Percentiles rank a stretch among this genome's conserved stretches.
phyloP scores from a whole-genome alignment of 2,797 vertebrate genomes.

The Macroramphosus scolopax region DNA sequence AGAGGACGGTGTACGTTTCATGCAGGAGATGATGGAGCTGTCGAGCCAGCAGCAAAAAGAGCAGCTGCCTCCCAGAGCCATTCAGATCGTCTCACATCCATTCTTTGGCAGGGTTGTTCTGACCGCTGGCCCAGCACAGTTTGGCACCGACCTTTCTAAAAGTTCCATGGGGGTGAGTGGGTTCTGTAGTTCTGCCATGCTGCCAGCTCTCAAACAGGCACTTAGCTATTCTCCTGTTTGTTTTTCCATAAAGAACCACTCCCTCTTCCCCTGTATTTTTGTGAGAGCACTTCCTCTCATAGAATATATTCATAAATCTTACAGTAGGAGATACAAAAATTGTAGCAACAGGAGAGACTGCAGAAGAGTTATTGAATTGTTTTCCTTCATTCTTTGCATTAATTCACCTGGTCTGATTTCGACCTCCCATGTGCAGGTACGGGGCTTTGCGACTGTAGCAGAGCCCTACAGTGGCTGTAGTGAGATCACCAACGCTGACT shows the following conservation, averaged over 20 bases:
- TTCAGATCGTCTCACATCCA: conserved; percentile 95
- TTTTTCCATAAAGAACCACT: conserved; percentile 22
- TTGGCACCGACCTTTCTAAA: conserved; percentile 94
- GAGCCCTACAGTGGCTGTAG: conserved; percentile 95
- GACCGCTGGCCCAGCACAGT: conserved; percentile 96
- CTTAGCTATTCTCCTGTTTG: conserved; percentile 11
- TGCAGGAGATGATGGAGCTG: conserved; percentile 99
- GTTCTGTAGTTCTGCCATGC: conserved; percentile 13
- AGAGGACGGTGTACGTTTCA: conserved; percentile 96
- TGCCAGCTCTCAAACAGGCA: conserved; percentile 16
- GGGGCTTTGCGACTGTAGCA: conserved; percentile 90
- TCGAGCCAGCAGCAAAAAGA: conserved; percentile 99
- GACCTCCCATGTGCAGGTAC: conserved; percentile 75
- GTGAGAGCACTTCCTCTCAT: conserved; percentile 12
- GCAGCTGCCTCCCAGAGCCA: conserved; percentile 94
- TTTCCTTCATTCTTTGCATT: too few species aligned
- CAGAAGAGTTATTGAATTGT: background rate
- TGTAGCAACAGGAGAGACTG: background rate
- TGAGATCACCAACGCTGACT: conserved; percentile 87
- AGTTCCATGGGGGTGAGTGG: conserved; percentile 87
- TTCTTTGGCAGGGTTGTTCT: conserved; percentile 97
- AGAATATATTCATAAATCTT: conserved; percentile 17
- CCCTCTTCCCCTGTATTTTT: conserved; percentile 9
- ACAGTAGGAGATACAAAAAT: too few species aligned
- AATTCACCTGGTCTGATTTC: too few species aligned